phyloP scores from a whole-genome alignment of 2,888 invertebrate species.

The Lucinisca nassula region DNA sequence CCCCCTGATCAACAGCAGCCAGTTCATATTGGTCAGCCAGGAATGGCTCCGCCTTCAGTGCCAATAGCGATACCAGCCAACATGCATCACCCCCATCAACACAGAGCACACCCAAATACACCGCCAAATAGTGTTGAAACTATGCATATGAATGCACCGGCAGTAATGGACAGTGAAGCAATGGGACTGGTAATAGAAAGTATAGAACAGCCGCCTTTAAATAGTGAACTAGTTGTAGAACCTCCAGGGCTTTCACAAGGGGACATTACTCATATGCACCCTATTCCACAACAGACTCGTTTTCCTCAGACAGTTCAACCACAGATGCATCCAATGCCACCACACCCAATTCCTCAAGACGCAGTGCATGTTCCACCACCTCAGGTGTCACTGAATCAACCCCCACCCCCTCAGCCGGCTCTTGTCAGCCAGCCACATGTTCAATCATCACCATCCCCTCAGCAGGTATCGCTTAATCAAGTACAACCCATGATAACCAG shows the following conservation, averaged over 20 bases:
- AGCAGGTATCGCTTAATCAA: neutral
- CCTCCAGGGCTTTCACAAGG: conserved; percentile 10
- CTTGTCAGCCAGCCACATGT: neutral
- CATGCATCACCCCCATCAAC: neutral
- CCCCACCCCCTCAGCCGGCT: neutral
- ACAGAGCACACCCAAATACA: neutral
- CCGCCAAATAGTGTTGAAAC: neutral
- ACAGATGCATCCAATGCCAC: neutral
- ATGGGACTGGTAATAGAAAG: conserved; percentile 18
- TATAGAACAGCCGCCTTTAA: conserved; percentile 16
- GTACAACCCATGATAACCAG: neutral
- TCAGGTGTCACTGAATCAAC: neutral
- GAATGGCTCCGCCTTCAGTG: conserved; percentile 10
- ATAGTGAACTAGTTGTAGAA: conserved; percentile 8
- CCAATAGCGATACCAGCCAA: neutral
- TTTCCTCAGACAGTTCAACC: neutral
- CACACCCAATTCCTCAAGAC: neutral
- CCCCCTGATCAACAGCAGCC: neutral
- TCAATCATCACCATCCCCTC: neutral
- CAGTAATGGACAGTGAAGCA: neutral
- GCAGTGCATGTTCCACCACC: neutral
- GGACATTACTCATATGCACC: conserved; percentile 1
- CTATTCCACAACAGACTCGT: neutral
- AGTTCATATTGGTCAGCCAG: conserved; percentile 8
- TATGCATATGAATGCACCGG: neutral